These are phyloP conservation scores for Daphoenositta chrysoptera DNA, from an alignment of 2,113 vertebrate genomes.

Conservation along the genomic window DNA sequence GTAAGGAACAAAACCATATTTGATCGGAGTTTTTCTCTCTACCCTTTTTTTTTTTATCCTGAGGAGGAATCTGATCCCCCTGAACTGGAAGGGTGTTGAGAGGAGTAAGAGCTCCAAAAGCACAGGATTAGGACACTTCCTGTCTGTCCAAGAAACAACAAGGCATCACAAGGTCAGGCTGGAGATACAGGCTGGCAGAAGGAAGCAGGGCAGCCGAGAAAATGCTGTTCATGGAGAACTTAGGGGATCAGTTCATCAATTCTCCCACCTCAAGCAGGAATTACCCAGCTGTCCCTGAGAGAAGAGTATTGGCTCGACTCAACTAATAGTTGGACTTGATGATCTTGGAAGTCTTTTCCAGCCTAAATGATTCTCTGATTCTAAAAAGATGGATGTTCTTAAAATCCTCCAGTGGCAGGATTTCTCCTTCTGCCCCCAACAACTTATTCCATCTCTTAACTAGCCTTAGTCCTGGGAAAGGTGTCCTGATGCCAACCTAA, in stretches of 20 bases:
- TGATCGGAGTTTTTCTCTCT: neutral
- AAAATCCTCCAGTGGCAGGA: neutral
- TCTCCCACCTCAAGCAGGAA: neutral
- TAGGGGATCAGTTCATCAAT: neutral
- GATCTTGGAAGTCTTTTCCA: neutral
- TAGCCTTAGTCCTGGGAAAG: neutral
- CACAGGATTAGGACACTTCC: neutral
- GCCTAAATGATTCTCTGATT: neutral
- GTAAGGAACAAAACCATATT: neutral
- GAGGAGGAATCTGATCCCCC: neutral
- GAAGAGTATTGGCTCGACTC: neutral
- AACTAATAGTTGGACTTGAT: neutral
- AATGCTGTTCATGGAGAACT: neutral
- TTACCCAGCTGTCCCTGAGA: neutral
- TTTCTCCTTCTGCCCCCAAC: neutral
- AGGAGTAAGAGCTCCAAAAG: neutral
- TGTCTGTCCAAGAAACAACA: neutral
- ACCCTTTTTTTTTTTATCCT: accelerated
- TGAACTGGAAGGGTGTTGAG: neutral
- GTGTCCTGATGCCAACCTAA: neutral
- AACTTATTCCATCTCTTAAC: neutral
- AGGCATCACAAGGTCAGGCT: neutral
- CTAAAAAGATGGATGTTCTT: neutral
- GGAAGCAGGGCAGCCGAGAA: neutral
- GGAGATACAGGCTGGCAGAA: neutral